Percentiles rank a stretch among this genome's conserved stretches.
phyloP scores from a whole-genome alignment of 37 sponge, comb jelly and placozoan species.

The Hormiphora californensis region DNA sequence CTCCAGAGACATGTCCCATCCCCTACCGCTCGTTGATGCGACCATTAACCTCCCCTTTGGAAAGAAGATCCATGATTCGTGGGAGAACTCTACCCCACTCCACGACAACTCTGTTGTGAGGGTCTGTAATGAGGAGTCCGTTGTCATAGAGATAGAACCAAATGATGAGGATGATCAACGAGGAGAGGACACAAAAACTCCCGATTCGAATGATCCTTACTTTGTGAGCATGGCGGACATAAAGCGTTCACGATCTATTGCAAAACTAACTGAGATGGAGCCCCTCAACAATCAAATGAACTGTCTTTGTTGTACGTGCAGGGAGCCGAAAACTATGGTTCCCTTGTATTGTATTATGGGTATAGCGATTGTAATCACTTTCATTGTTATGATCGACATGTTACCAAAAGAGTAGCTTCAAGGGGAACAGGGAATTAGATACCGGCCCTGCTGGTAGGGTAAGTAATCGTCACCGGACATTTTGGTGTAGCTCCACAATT shows the following conservation, averaged over 20 bases:
- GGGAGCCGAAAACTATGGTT: not conserved
- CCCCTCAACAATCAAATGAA: not conserved
- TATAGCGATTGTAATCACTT: not conserved
- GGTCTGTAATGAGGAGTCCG: not conserved
- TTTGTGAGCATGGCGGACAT: not conserved
- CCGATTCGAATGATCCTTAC: not conserved
- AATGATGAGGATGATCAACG: not conserved
- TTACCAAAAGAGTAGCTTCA: too few species aligned
- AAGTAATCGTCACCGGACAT: too few species aligned
- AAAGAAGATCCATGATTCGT: too few species aligned
- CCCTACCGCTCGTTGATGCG: too few species aligned
- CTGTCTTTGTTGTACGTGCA: not conserved
- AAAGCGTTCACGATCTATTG: too few species aligned
- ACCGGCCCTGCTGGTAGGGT: not conserved
- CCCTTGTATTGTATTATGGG: not conserved
- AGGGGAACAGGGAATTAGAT: too few species aligned
- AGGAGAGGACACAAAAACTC: not conserved
- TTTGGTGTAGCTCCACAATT: not conserved
- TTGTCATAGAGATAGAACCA: not conserved
- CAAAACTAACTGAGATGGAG: too few species aligned
- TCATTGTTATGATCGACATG: not conserved
- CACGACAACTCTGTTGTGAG: not conserved
- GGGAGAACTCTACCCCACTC: not conserved
- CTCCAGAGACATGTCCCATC: too few species aligned
- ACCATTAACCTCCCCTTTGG: too few species aligned